Base-by-base conservation (phyloP, 2,797 vertebrate genomes). In the Mus minutoides region DNA sequence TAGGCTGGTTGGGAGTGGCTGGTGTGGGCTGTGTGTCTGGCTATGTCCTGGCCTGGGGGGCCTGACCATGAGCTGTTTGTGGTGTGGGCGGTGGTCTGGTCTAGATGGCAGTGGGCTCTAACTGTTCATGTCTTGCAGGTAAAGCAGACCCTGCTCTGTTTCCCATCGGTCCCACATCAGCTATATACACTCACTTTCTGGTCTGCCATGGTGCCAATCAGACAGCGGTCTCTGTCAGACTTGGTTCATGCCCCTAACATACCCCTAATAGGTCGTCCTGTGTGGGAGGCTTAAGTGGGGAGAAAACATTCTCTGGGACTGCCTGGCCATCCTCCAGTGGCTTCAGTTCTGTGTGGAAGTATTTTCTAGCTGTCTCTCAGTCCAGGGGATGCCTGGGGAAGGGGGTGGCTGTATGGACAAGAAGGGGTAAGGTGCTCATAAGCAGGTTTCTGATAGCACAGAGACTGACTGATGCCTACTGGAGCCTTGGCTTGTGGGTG, bases 101-200 rank as follows among this genome's bases (percentile, higher is more conserved):
- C n/a, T 87, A 73, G 67, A 56, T n/a, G 64, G 7, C 17, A 29
- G 13, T n/a, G 52, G 60, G 37, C 19, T 62, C 80, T n/a, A 21
- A 60, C 13, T 14, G 10, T 49, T 91, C n/a, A 14, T 40, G 49
- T 52, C 26, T 31, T 29, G n/a, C 16, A 26, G 5, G 5, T 29
- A 73, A 49, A 34, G 24, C 3, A 6, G 4, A 10, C 22, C 0
- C 6, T 13, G 7, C 24, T 3, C 6, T 3, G 13, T 34, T 52
- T n/a, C 24, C 40, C 24, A 56, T 14, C 2, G 0, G 10, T 21
- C 54, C 6, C 2, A 49, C 29, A 10, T 5, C 24, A 19, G 13
- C 37, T 67, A 6, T 29, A 54, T 1, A 19, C 19, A 10, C 19
- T 80, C 46, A 88, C 4, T 16, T 22, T 49, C 52, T 40, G 6